Base-by-base conservation (phyloP, 2,888 invertebrate species). In the Megaustenia siamemsis region DNA sequence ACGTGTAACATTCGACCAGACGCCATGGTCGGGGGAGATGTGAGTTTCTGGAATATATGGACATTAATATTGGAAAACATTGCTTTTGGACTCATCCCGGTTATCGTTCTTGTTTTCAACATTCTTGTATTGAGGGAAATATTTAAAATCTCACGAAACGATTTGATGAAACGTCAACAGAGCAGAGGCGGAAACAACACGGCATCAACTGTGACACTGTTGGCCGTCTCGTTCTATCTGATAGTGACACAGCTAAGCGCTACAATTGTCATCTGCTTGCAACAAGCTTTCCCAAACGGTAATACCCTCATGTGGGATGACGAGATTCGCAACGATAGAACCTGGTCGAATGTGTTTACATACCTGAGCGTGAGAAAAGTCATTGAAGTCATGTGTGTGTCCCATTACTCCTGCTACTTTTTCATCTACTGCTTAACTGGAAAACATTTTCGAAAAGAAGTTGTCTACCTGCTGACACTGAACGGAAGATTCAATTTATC, bases 211-310 rank as follows among this genome's bases (percentile, higher is more conserved):
- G 86, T 91, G 12, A 93, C 91, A 83, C 86, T 93, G 6, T 88
- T 93, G 38, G 89, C 90, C 0, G 93, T 93, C 24, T 92, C 92
- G 3, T 93, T 93, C 86, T 93, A 91, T 85, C 89, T 92, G 24
- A 92, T 93, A 69, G 53, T 91, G 71, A 93, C 92, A 28, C 90
- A 90, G 53, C 87, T 93, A 4, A 91, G 92, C 38, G 91, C 90
- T 15, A 91, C 92, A 2, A 71, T 92, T 21, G 90, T 92, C 63
- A 89, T 87, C 83, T 88, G 87, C 66, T 76, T 92, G n/a, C 84
- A 89, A 28, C 68, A 60, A n/a, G 80, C 85, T 60, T 89, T 90
- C 71, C 88, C 88, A 3, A 82, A 84, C 21, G 92, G 92, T 2
- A 81, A 89, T 76, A 49, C 49, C 10, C 45, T 45, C 38, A 56